These are phyloP conservation scores for Cephalopterus ornatus DNA, from an alignment of 2,113 vertebrate genomes.

Conservation along the genomic window DNA sequence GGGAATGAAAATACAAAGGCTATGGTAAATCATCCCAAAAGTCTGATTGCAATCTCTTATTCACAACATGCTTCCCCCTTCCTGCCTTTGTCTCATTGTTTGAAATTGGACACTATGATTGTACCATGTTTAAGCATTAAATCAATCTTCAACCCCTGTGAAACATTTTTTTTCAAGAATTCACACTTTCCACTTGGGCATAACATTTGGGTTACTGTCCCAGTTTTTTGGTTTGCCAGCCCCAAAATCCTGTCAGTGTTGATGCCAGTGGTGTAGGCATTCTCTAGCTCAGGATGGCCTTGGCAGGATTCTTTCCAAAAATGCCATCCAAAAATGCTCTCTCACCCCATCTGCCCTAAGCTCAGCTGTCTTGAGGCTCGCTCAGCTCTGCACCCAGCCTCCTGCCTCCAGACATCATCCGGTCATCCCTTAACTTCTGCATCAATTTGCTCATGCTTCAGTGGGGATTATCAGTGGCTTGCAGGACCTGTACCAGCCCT, in stretches of 20 bases:
- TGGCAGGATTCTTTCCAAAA: neutral
- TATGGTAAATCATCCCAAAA: neutral
- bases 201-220: neutral
- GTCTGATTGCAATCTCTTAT: neutral
- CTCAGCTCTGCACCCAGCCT: neutral
- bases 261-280: fast-evolving
- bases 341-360: neutral
- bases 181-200: neutral
- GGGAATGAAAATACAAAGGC: neutral
- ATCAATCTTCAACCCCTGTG: neutral
- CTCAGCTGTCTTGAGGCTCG: neutral
- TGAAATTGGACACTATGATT: neutral
- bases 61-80: neutral
- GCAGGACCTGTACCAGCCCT: neutral
- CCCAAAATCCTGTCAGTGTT: neutral
- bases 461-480: neutral
- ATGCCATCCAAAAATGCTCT: neutral
- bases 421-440: neutral
- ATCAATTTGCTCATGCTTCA: neutral
- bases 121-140: neutral
- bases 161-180: neutral
- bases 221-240: too few relatives aligned
- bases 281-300: neutral
- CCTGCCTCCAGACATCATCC: neutral
- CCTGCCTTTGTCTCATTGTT: neutral